These are phyloP conservation scores for Dorcus hopei DNA, from an alignment of 2,888 invertebrate species.

Conservation along the genomic window DNA sequence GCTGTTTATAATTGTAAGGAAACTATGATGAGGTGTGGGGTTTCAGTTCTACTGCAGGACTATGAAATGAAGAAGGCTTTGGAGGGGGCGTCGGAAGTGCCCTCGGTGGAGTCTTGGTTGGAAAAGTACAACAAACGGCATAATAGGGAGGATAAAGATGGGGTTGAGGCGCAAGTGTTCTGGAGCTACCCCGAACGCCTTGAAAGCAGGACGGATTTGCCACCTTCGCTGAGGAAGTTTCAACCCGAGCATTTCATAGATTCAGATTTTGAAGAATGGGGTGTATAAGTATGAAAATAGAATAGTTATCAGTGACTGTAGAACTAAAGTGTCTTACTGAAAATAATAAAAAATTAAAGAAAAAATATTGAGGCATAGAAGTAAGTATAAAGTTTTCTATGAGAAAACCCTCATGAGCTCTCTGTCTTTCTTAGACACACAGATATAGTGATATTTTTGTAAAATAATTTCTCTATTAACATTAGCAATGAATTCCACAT, in stretches of 20 bases:
- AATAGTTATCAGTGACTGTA: not conserved
- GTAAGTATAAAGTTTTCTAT: too few species aligned
- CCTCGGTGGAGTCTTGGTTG: constrained; percentile 46
- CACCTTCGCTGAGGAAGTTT: constrained; percentile 60
- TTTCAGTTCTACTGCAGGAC: constrained; percentile 45
- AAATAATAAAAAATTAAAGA: not conserved
- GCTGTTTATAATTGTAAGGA: not conserved
- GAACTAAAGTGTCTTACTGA: not conserved
- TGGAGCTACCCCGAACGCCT: constrained; percentile 57
- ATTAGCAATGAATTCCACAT: too few species aligned
- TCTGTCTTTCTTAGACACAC: too few species aligned
- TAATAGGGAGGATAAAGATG: constrained; percentile 41
- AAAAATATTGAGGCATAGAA: not conserved
- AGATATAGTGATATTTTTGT: too few species aligned
- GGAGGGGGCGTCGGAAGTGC: constrained; percentile 36
- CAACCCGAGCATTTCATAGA: constrained; percentile 54
- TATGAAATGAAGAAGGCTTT: constrained; percentile 21
- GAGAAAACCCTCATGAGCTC: too few species aligned
- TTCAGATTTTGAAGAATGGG: constrained; percentile 58
- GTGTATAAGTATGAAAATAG: constrained; percentile 37
- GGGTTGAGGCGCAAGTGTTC: constrained; percentile 50
- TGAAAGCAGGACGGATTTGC: constrained; percentile 53
- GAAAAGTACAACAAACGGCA: constrained; percentile 44
- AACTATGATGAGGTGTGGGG: not conserved
- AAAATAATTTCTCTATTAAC: too few species aligned